Evolutionary conservation across 2,797 vertebrate species (phyloP), one percentile per base, ranked within the genome.

Genomic region (Cuniculus paca): DNA sequence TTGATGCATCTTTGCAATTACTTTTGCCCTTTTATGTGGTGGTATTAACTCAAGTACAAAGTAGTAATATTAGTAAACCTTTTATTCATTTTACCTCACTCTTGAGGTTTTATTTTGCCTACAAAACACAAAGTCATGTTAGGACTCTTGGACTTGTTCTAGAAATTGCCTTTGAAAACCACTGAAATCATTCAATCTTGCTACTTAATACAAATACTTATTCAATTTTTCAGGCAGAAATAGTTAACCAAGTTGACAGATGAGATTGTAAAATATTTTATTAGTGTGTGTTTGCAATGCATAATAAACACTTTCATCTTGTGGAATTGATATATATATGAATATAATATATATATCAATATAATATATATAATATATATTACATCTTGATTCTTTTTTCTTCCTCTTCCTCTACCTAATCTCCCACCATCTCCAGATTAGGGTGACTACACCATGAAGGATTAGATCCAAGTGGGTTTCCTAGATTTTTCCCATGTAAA

Each of bases 151-250:
- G 12, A 52, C 26, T 72, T 85, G 26, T n/a, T n/a, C 52, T 72
- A 24, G 22, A 93, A 91, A 36, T 86, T 24, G 12, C 11, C 52
- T 84, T 83, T 80, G 42, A 72, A 52, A 13, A 39, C 11, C 42
- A 83, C 42, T 60, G 16, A 3, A 56, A 50, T 11, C 24, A 96
- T 94, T 91, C 93, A 83, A 87, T 86, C 20, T 36, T 87, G 5
- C 20, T 81, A 20, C 7, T 26, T 17, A 26, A 31, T 60, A 56
- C 52, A 77, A 5, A 65, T n/a, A 65, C 6, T 61, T 94, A 58
- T 68, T 74, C 80, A 87, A 58, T 24, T 48, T 26, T 77, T 9
- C 58, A 93, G 31, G 19, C 39, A 81, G 42, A 92, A 39, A 65
- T 50, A 11, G 26, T 81, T 90, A 77, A 81, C 31, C 20, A 94